A percentile compares a stretch with the other conserved stretches of the same genome.
phyloP scores from a whole-genome alignment of 2,888 invertebrate genomes.

The Augiades crinisus region DNA sequence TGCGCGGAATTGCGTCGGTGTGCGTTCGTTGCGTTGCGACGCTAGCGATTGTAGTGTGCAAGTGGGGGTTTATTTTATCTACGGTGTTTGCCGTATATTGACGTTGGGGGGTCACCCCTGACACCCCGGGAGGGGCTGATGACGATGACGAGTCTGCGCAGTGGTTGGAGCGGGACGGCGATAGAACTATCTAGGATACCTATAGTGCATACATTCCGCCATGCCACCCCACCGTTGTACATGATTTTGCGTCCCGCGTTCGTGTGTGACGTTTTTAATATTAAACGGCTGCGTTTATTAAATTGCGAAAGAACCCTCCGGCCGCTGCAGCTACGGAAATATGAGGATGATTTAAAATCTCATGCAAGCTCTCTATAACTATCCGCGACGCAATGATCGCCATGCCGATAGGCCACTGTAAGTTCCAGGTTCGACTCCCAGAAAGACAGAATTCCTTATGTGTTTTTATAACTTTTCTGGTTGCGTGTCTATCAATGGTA shows the following conservation, averaged over 20 bases:
- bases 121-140: constrained; percentile 47
- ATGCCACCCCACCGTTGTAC: constrained; percentile 25
- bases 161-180: constrained; percentile 54
- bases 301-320: constrained; percentile 17
- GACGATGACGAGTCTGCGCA: constrained; percentile 73
- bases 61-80: constrained; percentile 67
- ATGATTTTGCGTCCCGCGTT: constrained; percentile 8
- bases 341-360: not conserved
- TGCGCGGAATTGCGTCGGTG: constrained; percentile 13
- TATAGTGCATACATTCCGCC: constrained; percentile 39
- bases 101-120: constrained; percentile 46
- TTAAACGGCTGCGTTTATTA: constrained; percentile 21
- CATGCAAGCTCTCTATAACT: not conserved
- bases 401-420: too few relatives aligned
- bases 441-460: too few relatives aligned
- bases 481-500: too few relatives aligned
- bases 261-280: constrained; percentile 23
- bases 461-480: too few relatives aligned
- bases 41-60: constrained; percentile 23
- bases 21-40: constrained; percentile 38
- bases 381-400: not conserved
- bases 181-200: constrained; percentile 45
- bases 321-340: not conserved
- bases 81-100: constrained; percentile 67
- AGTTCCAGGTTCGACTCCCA: too few relatives aligned